Evolutionary conservation across 2,888 invertebrate species (phyloP).

Genomic region (Leptopilina drosophilae): DNA sequence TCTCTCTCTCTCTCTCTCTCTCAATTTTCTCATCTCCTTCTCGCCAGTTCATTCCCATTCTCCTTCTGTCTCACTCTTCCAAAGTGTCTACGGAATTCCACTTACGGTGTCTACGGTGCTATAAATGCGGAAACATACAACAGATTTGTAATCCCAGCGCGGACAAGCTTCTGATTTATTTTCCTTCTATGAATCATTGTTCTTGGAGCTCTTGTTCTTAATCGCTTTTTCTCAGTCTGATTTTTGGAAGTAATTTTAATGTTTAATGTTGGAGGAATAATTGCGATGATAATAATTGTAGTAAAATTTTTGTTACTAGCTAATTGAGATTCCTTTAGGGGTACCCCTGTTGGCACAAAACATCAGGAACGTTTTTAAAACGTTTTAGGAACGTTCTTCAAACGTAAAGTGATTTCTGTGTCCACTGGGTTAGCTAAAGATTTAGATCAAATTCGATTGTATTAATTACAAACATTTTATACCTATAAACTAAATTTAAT

Average conservation of each 20-base stretch:
- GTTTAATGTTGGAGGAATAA: too few species aligned
- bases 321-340: too few species aligned
- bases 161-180: conserved; percentile 50
- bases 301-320: too few species aligned
- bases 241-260: background rate
- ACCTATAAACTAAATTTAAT: too few species aligned
- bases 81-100: conserved; percentile 35
- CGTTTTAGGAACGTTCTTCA: too few species aligned
- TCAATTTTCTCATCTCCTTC: conserved; percentile 30
- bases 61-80: background rate
- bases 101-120: conserved; percentile 33
- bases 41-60: background rate
- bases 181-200: conserved; percentile 28
- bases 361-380: too few species aligned
- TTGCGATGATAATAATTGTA: too few species aligned
- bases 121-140: conserved; percentile 38
- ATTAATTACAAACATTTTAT: too few species aligned
- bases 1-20: conserved; percentile 23
- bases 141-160: conserved; percentile 54
- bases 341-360: too few species aligned
- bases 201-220: conserved; percentile 21
- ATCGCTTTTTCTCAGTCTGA: conserved; percentile 30
- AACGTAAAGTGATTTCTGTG: too few species aligned
- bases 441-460: too few species aligned
- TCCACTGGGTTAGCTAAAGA: too few species aligned